Evolutionary conservation across 1,140 invertebrate species (phyloP).

Genomic region (Trichogramma pretiosum): DNA sequence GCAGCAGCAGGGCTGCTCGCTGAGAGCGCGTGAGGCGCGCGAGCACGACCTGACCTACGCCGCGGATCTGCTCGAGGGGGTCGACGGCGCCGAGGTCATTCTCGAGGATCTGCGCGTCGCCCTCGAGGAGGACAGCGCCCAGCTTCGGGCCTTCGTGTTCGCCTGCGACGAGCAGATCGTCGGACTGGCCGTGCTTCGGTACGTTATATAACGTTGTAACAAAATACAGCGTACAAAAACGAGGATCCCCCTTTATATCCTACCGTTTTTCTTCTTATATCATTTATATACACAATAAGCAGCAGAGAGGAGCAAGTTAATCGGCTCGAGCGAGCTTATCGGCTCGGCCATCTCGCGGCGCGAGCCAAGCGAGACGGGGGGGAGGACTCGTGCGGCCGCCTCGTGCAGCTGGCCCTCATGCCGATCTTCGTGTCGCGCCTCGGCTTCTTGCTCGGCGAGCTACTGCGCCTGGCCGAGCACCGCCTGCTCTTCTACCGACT

Average conservation of each 20-base stretch:
- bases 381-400: constrained; percentile 30
- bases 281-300: too few relatives aligned
- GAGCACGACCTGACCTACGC: constrained; percentile 26
- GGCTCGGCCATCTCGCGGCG: constrained; percentile 48
- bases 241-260: too few relatives aligned
- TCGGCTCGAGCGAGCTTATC: constrained; percentile 44
- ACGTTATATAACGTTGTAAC: too few relatives aligned
- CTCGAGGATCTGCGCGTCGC: constrained; percentile 28
- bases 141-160: constrained; percentile 30
- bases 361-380: too few relatives aligned
- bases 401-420: constrained; percentile 48
- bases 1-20: too few relatives aligned
- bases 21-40: constrained; percentile 20
- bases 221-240: too few relatives aligned
- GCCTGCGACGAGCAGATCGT: constrained; percentile 44
- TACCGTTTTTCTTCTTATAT: too few relatives aligned
- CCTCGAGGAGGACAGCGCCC: constrained; percentile 9
- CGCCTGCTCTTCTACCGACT: too few relatives aligned
- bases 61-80: constrained; percentile 20
- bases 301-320: constrained; percentile 43
- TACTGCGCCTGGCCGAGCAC: constrained; percentile 46
- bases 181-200: constrained; percentile 43
- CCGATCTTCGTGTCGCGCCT: constrained; percentile 51
- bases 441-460: constrained; percentile 52
- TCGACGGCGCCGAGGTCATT: constrained; percentile 21